A percentile compares a stretch with the other conserved stretches of the same genome.
phyloP scores from a whole-genome alignment of 2,888 invertebrate species.

The Philonicus albiceps region DNA sequence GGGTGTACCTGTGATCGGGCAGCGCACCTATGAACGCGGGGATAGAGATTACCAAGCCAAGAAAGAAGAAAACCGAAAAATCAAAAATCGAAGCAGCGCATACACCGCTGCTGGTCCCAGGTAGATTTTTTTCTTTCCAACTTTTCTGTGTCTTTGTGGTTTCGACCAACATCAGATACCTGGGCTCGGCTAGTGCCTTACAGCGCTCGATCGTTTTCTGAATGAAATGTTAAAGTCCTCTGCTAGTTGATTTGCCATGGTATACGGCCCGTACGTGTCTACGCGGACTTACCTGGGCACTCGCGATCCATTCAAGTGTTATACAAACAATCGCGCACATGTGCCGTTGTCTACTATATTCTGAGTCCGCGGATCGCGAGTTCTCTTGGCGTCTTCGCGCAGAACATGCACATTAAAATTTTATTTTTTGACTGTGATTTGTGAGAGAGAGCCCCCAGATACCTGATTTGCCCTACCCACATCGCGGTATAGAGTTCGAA shows the following conservation, averaged over 20 bases:
- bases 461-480: conserved; percentile 24
- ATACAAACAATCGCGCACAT: conserved; percentile 26
- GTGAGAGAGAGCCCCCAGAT: conserved; percentile 34
- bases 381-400: conserved; percentile 6
- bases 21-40: background rate
- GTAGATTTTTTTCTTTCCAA: background rate
- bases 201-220: conserved; percentile 2
- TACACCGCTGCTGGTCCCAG: background rate
- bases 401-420: background rate
- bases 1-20: background rate
- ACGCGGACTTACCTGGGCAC: conserved; percentile 3
- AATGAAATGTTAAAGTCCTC: conserved; percentile 16
- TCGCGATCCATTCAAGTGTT: conserved; percentile 27
- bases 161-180: conserved; percentile 7
- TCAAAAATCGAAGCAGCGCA: background rate
- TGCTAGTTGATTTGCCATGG: background rate
- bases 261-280: background rate
- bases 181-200: background rate
- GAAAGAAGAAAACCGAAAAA: background rate
- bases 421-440: conserved; percentile 33
- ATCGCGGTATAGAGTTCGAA: background rate
- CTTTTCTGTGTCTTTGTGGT: background rate
- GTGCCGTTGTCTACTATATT: background rate
- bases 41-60: background rate
- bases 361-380: background rate